These are phyloP conservation scores for Luperina testacea DNA, from an alignment of 2,888 invertebrate species.

Conservation along the genomic window DNA sequence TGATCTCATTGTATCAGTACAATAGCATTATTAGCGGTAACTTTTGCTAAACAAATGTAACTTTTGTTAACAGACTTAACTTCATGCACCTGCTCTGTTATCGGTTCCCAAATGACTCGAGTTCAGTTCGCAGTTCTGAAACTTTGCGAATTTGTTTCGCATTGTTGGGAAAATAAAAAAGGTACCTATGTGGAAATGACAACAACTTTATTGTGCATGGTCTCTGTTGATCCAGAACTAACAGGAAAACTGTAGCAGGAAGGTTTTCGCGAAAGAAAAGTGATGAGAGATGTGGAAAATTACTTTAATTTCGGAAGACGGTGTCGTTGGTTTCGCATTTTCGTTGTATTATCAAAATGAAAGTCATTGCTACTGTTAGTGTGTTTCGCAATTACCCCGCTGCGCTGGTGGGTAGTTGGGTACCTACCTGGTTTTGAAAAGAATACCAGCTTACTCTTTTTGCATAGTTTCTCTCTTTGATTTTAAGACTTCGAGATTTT, in stretches of 20 bases:
- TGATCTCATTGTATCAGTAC: constrained; percentile 48
- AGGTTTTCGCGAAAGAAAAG: background rate
- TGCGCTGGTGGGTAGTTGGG: too few species aligned
- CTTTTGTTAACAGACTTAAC: constrained; percentile 56
- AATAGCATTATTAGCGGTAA: constrained; percentile 54
- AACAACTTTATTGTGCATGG: background rate
- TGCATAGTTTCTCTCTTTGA: background rate
- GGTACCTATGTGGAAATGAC: background rate
- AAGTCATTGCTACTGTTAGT: too few species aligned
- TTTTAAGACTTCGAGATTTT: background rate
- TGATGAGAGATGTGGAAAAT: too few species aligned
- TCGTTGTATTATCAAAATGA: too few species aligned
- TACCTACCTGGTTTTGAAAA: background rate
- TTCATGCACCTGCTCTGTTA: constrained; percentile 63
- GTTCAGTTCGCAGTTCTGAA: constrained; percentile 29
- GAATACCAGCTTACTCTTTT: background rate
- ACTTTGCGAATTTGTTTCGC: constrained; percentile 50
- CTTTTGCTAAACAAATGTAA: constrained; percentile 55
- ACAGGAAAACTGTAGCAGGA: background rate
- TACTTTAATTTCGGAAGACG: too few species aligned
- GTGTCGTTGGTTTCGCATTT: too few species aligned
- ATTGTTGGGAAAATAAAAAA: constrained; percentile 27
- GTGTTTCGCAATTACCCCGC: too few species aligned
- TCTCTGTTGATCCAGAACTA: background rate
- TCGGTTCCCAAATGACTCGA: constrained; percentile 53